A percentile compares a stretch with the other conserved stretches of the same genome.
These are phyloP conservation scores for Euwallacea similis DNA, from an alignment of 1,140 invertebrate species.

Conservation along the genomic window DNA sequence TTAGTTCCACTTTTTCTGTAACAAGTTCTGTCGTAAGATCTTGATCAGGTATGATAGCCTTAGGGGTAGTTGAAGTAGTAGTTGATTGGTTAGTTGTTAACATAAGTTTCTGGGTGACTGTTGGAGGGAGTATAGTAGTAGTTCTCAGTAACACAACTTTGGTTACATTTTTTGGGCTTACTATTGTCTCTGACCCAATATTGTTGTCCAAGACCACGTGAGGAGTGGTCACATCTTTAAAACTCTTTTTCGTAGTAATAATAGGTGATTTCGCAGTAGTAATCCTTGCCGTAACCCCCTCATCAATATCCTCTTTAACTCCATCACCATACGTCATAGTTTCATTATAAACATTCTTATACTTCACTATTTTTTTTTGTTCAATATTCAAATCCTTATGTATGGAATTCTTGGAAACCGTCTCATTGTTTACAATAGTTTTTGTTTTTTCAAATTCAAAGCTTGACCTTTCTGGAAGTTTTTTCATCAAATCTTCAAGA, in stretches of 20 bases:
- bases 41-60: too few relatives aligned
- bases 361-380: slow-evolving; percentile 41
- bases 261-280: too few relatives aligned
- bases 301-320: slow-evolving; percentile 8
- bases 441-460: slow-evolving; percentile 38
- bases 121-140: too few relatives aligned
- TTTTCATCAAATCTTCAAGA: slow-evolving; percentile 1
- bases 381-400: slow-evolving; percentile 42
- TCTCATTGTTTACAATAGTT: slow-evolving; percentile 40
- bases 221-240: too few relatives aligned
- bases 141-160: too few relatives aligned
- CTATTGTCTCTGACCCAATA: neutral
- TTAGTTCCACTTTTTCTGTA: too few relatives aligned
- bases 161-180: neutral
- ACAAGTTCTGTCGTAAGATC: too few relatives aligned
- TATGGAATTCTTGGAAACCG: slow-evolving; percentile 39
- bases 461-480: slow-evolving; percentile 13
- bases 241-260: too few relatives aligned
- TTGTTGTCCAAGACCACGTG: neutral
- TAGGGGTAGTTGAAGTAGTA: too few relatives aligned
- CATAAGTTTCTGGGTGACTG: too few relatives aligned
- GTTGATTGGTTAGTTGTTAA: too few relatives aligned
- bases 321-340: slow-evolving; percentile 12
- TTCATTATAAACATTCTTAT: slow-evolving; percentile 37
- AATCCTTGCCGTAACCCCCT: too few relatives aligned